Evolutionary conservation across 1,140 invertebrate species (phyloP).

Genomic region (Aporrectodea caliginosa): DNA sequence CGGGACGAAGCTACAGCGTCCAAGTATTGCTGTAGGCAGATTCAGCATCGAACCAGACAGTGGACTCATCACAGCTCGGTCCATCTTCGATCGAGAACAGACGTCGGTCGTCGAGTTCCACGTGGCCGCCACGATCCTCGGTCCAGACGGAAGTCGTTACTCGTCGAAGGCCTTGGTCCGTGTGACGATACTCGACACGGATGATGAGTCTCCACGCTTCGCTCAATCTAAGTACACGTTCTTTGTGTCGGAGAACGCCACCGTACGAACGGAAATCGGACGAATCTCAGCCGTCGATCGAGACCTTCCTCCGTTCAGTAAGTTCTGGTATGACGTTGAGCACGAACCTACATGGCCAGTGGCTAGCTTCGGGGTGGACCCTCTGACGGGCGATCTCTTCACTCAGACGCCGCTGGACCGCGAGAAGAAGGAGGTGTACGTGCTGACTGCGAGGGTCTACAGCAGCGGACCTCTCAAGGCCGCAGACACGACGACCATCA

Average conservation of each 20-base stretch:
- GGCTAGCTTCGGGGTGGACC: neutral
- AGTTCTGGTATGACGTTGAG: neutral
- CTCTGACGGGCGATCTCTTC: constrained; percentile 3
- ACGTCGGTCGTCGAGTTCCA: constrained; percentile 20
- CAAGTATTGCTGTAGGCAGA: neutral
- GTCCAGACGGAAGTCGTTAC: constrained; percentile 6
- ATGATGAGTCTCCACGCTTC: constrained; percentile 89
- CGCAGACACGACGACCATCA: constrained; percentile 51
- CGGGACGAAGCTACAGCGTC: too few species aligned
- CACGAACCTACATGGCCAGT: neutral
- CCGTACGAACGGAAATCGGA: neutral
- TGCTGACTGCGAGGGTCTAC: constrained; percentile 15
- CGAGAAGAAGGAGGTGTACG: constrained; percentile 12
- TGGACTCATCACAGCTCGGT: constrained; percentile 7
- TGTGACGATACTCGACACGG: constrained; percentile 80
- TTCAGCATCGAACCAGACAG: neutral
- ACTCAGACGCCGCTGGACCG: constrained; percentile 3
- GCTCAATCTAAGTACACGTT: constrained; percentile 59
- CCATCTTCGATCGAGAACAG: constrained; percentile 25
- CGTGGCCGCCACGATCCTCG: neutral
- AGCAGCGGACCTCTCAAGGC: constrained; percentile 6
- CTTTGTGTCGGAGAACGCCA: neutral
- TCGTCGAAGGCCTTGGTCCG: constrained; percentile 60
- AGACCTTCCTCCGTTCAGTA: neutral
- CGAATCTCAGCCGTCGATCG: constrained; percentile 3